Evolutionary conservation across 2,888 invertebrate species (phyloP), one percentile per base, ranked within the genome.

Genomic region (Lycia hirtaria): DNA sequence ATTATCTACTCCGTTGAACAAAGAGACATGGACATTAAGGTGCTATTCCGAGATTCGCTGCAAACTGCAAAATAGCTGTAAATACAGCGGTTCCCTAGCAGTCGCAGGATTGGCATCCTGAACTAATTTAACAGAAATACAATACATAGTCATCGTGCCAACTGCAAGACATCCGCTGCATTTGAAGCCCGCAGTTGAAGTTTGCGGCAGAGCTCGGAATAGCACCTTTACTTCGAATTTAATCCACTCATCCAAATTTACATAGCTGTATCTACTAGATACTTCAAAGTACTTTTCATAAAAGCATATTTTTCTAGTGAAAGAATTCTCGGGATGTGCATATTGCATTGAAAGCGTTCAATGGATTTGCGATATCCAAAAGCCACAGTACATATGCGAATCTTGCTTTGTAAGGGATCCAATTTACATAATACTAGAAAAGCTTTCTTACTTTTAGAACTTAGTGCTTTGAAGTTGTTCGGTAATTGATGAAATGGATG

Each of bases 291-390:
- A 17, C 35, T 7, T 37, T 30, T 22, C n/a, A 30, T 49, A 26
- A 7, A 14, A 28, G 28, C 38, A 49, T 48, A 48, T 38, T 38
- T 49, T 26, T 30, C 49, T 22, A 38, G 37, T 28, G 26, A 38
- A 48, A 45, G 32, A 20, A 45, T 22, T 26, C 24, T 17, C 7
- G 24, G 10, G 12, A 32, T 51, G 20, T 7, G 38, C 45, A 53
- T 45, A 49, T 30, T 44, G 50, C 45, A 45, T 44, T 50, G 33
- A 43, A 30, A 43, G 43, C 41, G 35, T 43, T 43, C 28, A 37
- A 48, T 50, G 45, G 38, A 53, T 48, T 47, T 49, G 41, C 35
- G 15, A 26, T 38, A 26, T 40, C 20, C 28, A 41, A 14, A n/a
- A 45, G 32, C 32, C 17, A 22, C 7, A 6, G 14, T 22, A 30